A percentile compares a stretch with the other conserved stretches of the same genome.
These are phyloP conservation scores for Coccyzus lansbergi DNA, from an alignment of 2,797 vertebrate species.

Conservation along the genomic window DNA sequence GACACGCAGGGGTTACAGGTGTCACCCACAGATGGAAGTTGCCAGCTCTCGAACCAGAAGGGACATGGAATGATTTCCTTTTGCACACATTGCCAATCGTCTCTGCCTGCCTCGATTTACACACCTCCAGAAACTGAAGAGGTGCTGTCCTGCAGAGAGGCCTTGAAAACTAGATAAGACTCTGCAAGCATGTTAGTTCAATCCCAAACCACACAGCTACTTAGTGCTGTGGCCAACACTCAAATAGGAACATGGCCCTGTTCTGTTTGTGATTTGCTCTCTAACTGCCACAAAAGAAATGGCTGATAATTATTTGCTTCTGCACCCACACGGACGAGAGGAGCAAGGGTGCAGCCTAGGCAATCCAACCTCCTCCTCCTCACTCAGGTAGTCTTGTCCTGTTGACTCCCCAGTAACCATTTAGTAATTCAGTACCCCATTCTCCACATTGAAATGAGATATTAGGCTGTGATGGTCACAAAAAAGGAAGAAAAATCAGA, in stretches of 20 bases:
- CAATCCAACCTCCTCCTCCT: rapidly evolving
- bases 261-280: not conserved
- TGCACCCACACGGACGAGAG: not conserved
- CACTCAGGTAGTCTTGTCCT: not conserved
- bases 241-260: not conserved
- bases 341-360: not conserved
- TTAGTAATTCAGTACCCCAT: not conserved
- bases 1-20: not conserved
- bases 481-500: not conserved
- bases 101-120: not conserved
- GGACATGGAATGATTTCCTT: not conserved
- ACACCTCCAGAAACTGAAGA: not conserved
- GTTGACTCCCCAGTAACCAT: not conserved
- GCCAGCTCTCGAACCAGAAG: not conserved
- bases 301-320: not conserved
- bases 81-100: not conserved
- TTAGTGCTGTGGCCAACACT: not conserved
- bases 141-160: not conserved
- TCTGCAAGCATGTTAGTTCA: not conserved
- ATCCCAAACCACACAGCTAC: not conserved
- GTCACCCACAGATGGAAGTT: not conserved
- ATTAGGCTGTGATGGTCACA: not conserved
- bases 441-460: not conserved
- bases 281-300: not conserved
- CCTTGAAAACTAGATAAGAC: not conserved